Percentiles rank a stretch among this genome's conserved stretches.
These are phyloP conservation scores for Dryoscopus gambensis DNA, from an alignment of 2,113 vertebrate species.

Conservation along the genomic window DNA sequence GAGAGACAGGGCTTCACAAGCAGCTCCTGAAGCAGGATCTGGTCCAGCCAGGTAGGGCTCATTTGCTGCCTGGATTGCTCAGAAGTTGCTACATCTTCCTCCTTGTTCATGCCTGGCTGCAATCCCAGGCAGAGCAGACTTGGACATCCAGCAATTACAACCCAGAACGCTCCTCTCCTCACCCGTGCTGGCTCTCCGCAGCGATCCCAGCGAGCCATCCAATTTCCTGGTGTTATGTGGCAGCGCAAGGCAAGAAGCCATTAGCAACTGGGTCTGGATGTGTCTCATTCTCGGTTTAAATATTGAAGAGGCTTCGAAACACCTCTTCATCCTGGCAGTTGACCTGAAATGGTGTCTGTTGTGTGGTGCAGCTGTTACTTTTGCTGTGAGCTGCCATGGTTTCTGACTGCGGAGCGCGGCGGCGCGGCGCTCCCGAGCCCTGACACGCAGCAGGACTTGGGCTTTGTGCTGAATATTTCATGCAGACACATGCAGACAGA, in stretches of 20 bases:
- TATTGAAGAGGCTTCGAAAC: not conserved
- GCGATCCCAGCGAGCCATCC: not conserved
- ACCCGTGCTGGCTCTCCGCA: not conserved
- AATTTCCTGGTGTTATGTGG: not conserved
- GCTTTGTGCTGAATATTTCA: conserved; percentile 62
- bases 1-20: not conserved
- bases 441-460: conserved; percentile 11
- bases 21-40: not conserved
- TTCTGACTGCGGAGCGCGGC: not conserved
- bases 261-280: not conserved
- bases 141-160: not conserved
- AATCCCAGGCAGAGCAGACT: not conserved
- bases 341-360: not conserved
- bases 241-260: not conserved
- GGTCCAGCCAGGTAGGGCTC: not conserved
- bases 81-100: not conserved
- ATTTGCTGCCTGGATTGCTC: not conserved
- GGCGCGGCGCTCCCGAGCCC: not conserved
- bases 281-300: not conserved
- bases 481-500: conserved; percentile 30
- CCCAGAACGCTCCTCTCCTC: not conserved
- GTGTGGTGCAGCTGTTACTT: not conserved
- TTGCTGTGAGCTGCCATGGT: not conserved
- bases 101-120: not conserved
- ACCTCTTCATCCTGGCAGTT: not conserved